Conservation (phyloP, 2,797 vertebrate species). For the Petrocephalus schoutedeni region DNA sequence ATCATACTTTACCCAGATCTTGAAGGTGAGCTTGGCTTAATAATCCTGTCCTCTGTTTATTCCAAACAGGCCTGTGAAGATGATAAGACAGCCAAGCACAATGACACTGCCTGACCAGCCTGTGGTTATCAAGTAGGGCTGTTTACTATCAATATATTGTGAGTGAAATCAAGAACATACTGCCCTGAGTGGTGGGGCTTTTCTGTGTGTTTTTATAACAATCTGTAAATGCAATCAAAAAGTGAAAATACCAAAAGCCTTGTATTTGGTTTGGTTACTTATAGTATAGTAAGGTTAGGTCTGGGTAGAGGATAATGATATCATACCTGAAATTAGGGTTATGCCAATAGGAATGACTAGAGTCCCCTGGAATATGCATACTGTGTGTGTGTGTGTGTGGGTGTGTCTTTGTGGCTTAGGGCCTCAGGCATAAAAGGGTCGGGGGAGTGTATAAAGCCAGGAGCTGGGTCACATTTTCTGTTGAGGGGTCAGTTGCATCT, state of each 20-base stretch:
- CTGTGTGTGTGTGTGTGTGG: slow-evolving; percentile 4
- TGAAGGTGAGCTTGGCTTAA: slow-evolving; percentile 52
- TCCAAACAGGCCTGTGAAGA: slow-evolving; percentile 58
- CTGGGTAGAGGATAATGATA: no score
- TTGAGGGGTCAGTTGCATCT: slow-evolving; percentile 41
- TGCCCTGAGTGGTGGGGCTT: slow-evolving; percentile 20
- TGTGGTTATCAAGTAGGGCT: slow-evolving; percentile 45
- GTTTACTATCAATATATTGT: slow-evolving; percentile 75
- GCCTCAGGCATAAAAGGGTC: slow-evolving; percentile 40
- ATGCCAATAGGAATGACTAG: no score
- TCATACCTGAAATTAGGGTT: no score
- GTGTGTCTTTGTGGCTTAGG: slow-evolving; percentile 26
- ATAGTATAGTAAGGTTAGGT: no score
- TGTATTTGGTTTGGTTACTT: no score
- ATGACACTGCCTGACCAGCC: slow-evolving; percentile 48
- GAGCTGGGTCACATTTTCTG: slow-evolving; percentile 45
- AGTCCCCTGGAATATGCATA: no score
- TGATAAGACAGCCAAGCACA: slow-evolving; percentile 59
- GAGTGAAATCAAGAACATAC: slow-evolving; percentile 46
- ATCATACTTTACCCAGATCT: slow-evolving; percentile 17
- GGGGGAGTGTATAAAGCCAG: slow-evolving; percentile 50
- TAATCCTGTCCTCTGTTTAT: slow-evolving; percentile 54
- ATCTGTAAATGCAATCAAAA: no score
- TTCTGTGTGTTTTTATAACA: slow-evolving; percentile 4
- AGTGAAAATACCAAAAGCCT: no score